These are phyloP conservation scores for Drosophila asahinai DNA, from an alignment of 1,140 invertebrate genomes.

Conservation along the genomic window DNA sequence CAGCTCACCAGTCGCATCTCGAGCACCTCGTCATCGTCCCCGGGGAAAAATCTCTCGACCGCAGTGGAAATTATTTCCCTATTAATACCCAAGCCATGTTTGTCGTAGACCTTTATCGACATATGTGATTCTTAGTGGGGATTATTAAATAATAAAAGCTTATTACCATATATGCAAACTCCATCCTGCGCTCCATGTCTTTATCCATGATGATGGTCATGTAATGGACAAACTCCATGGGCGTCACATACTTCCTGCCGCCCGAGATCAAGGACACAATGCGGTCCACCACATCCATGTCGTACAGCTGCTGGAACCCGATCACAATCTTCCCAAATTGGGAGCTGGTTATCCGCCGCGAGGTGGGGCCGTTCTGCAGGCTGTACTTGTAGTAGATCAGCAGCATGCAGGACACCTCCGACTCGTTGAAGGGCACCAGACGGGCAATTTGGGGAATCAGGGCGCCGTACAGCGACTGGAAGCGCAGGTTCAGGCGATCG, in stretches of 20 bases:
- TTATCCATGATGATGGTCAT: slow-evolving; percentile 21
- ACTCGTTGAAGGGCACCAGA: slow-evolving; percentile 19
- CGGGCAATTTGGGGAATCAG: slow-evolving; percentile 18
- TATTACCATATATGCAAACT: slow-evolving; percentile 32
- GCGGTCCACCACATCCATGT: slow-evolving; percentile 35
- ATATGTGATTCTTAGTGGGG: background rate
- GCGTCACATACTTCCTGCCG: slow-evolving; percentile 15
- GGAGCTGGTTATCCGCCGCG: slow-evolving; percentile 11
- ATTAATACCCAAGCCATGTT: slow-evolving; percentile 20
- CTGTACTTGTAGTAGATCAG: slow-evolving; percentile 29
- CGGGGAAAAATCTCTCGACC: slow-evolving; percentile 23
- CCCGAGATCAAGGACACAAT: slow-evolving; percentile 17
- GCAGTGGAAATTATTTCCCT: slow-evolving; percentile 14
- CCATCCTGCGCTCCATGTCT: slow-evolving; percentile 20
- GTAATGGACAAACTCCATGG: slow-evolving; percentile 24
- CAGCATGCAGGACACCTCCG: slow-evolving; percentile 33
- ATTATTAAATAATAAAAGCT: background rate
- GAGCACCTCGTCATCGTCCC: slow-evolving; percentile 30
- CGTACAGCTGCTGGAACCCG: slow-evolving; percentile 25
- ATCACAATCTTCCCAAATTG: slow-evolving; percentile 29
- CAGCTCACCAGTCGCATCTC: slow-evolving; percentile 35
- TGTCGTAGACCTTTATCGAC: slow-evolving; percentile 12
- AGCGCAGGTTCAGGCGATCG: slow-evolving; percentile 24
- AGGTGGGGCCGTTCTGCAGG: slow-evolving; percentile 23
- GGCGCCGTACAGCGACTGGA: slow-evolving; percentile 5